Base-by-base conservation (phyloP, 2,797 vertebrate genomes). In the Danio aesculapii region DNA sequence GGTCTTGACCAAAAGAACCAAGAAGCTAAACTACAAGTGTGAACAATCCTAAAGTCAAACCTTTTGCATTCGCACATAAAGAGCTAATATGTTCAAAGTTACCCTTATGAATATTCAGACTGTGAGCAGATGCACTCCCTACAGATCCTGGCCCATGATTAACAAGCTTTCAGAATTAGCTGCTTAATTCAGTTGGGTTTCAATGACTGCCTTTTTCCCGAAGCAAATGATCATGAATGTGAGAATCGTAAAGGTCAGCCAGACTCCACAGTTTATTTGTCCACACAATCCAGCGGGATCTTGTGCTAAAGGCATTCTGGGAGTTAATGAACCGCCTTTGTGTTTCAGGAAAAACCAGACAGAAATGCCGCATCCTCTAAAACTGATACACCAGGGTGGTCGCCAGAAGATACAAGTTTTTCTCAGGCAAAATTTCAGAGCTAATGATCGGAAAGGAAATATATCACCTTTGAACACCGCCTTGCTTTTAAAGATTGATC, bases 141-240 rank as follows among this genome's bases (percentile, higher is more conserved):
- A 2, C 63, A 66, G 44, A 52, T 44, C 67, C 63, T 16, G 74
- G 67, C 66, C 8, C 16, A 47, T 55, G 52, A 89, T 86, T 81
- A 86, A 47, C 17, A 66, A 46, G 74, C 82, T 81, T 16, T 88
- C 85, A 81, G 52, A 84, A 84, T 30, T 84, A 58, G 17, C 74
- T 61, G 78, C 66, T 86, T 80, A 67, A 85, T 86, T 76, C 17
- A 84, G 83, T 84, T 8, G 30, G 39, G 12, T 59, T 53, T 19
- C 46, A 84, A 79, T 9, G 70, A 81, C 76, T 81, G 61, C 46
- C 47, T 30, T 12, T 53, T 30, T 41, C 71, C 79, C 57, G 62
- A 58, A 81, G 53, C 71, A 74, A 67, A 81, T 44, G 53, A 70
- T 70, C 53, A 39, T 50, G 49, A 57, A 50, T 75, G 74, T 80